Percentiles rank a stretch among this genome's conserved stretches.
phyloP scores from a whole-genome alignment of 2,113 vertebrate genomes.

The Brachypteracias leptosomus region DNA sequence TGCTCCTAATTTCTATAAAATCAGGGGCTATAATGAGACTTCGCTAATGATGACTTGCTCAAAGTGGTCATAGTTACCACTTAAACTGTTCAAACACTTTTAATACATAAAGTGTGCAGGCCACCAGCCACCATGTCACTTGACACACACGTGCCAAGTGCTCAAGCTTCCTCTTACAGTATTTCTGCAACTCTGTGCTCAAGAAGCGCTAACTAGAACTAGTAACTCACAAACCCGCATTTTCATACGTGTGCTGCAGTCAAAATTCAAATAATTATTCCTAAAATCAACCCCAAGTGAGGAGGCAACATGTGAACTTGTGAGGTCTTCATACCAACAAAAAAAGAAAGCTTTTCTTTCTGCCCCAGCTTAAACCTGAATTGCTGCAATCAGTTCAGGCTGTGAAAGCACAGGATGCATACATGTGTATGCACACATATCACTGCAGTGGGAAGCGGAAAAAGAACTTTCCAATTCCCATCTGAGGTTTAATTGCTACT shows the following conservation, averaged over 20 bases:
- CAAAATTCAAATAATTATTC: background rate
- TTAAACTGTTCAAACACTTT: background rate
- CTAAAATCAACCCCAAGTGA: background rate
- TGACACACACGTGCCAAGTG: accelerated
- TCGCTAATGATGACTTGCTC: background rate
- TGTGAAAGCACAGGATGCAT: background rate
- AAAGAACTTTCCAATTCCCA: background rate
- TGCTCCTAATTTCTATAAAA: background rate
- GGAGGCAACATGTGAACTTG: background rate
- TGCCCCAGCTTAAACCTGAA: background rate
- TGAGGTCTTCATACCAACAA: background rate
- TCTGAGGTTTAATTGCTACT: background rate
- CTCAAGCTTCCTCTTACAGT: background rate
- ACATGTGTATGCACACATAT: background rate
- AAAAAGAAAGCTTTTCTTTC: background rate
- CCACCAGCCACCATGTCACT: background rate
- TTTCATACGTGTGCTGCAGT: background rate
- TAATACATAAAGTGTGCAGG: background rate
- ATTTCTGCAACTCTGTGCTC: background rate
- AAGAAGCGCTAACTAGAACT: background rate
- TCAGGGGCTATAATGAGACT: background rate
- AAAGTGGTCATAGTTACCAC: background rate
- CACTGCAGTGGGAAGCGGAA: background rate
- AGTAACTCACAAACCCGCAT: background rate
- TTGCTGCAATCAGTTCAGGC: background rate